Base-by-base conservation (phyloP, 2,797 vertebrate species). In the Pangasius djambal region DNA sequence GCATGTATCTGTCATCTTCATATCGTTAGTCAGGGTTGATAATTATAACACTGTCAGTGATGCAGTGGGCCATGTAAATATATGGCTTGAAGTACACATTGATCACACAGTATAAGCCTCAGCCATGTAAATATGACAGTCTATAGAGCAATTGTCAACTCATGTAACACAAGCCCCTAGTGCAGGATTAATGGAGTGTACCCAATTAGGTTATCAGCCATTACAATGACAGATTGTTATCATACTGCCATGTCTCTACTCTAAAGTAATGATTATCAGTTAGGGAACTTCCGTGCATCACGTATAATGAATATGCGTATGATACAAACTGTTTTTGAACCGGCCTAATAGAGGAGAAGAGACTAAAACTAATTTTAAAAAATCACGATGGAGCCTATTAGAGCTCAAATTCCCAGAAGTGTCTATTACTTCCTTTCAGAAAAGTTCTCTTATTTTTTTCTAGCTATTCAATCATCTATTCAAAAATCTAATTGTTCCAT, bases 1-100 rank as follows among this genome's bases (percentile, higher is more conserved):
- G 92, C 91, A 94, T 92, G 93, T 94, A 94, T 94, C 92, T 94
- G 94, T 94, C 94, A 93, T 93, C 92, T 89, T 91, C 81, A 87
- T 81, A 94, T 94, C 93, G 93, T 95, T 95, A 94, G 91, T 90
- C 87, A 48, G 89, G 90, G 91, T 94, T 94, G 93, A 95, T 95
- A 93, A 94, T 93, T 93, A 93, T 88, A 94, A 91, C 91, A 90
- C 91, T 92, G 89, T 85, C 83, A 93, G 89, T 93, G 94, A 93
- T 93, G 92, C 91, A 93, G 92, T 90, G 92, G 92, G 92, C 94
- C 93, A 92, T 94, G 85, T 85, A 89, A 90, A 91, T 92, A 93
- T 89, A 89, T 88, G 70, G 31, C 82, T 87, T 74, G 50, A 72
- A 85, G 63, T 63, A 25, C 69, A 78, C 77, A 74, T 63, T 86